Evolutionary conservation across 2,797 vertebrate species (phyloP).

Genomic region (Enoplosus armatus): DNA sequence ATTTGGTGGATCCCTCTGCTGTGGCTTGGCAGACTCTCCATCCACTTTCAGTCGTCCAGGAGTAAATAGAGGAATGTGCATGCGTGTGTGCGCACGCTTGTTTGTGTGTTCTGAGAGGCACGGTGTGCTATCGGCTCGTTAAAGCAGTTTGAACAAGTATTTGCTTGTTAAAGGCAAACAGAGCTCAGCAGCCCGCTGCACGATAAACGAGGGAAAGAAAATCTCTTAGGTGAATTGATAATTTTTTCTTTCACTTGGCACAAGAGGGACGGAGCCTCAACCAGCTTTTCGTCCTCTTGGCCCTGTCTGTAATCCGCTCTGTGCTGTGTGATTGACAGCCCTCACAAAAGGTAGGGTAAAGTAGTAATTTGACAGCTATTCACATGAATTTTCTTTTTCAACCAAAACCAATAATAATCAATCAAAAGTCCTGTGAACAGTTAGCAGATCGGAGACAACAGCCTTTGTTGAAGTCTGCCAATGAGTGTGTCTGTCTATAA

Average conservation of each 20-base stretch:
- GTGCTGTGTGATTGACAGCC: slow-evolving; percentile 24
- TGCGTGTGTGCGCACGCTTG: background rate
- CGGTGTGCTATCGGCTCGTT: slow-evolving; percentile 51
- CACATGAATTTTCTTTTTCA: slow-evolving; percentile 19
- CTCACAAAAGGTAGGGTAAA: slow-evolving; percentile 7
- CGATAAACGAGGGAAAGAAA: slow-evolving; percentile 42
- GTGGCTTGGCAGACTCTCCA: slow-evolving; percentile 47
- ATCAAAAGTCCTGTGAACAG: slow-evolving; percentile 45
- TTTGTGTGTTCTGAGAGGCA: slow-evolving; percentile 39
- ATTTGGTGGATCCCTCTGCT: slow-evolving; percentile 61
- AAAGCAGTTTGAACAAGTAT: slow-evolving; percentile 66
- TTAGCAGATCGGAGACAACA: slow-evolving; percentile 28
- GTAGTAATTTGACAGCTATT: slow-evolving; percentile 23
- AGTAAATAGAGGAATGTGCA: slow-evolving; percentile 51
- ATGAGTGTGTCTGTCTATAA: slow-evolving; percentile 11
- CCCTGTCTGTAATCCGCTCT: background rate
- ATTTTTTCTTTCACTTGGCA: slow-evolving; percentile 21
- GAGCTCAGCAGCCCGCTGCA: slow-evolving; percentile 15
- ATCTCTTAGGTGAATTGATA: slow-evolving; percentile 47
- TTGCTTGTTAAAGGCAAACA: slow-evolving; percentile 71
- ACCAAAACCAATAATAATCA: slow-evolving; percentile 27
- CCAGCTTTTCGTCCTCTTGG: slow-evolving; percentile 8
- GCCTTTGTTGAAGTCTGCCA: slow-evolving; percentile 31
- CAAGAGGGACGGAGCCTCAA: slow-evolving; percentile 15
- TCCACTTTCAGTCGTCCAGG: slow-evolving; percentile 48